These are phyloP conservation scores for Hydrozoanthus gracilis DNA, from an alignment of 92 coral and sea anemone genomes.

Conservation along the genomic window DNA sequence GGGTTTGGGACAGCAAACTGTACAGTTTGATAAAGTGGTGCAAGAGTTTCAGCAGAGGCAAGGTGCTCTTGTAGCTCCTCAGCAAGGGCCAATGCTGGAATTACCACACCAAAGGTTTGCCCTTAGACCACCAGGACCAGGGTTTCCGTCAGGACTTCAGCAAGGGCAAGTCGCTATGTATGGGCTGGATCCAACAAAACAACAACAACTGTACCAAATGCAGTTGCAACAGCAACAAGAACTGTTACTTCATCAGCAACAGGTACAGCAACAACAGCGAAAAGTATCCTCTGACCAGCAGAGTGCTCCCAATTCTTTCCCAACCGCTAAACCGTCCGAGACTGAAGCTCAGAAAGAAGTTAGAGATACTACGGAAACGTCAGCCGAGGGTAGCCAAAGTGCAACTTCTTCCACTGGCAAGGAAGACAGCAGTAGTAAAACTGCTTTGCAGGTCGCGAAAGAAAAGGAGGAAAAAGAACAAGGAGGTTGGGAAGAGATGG, in stretches of 20 bases:
- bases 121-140: slow-evolving; percentile 77
- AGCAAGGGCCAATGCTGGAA: slow-evolving; percentile 72
- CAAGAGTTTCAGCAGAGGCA: slow-evolving; percentile 91
- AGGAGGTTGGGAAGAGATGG: not conserved
- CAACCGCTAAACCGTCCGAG: slow-evolving; percentile 45
- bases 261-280: slow-evolving; percentile 79
- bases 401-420: not conserved
- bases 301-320: slow-evolving; percentile 48
- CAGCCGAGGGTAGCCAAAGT: slow-evolving; percentile 3
- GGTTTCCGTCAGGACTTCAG: slow-evolving; percentile 63
- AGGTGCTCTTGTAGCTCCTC: slow-evolving; percentile 60
- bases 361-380: not conserved
- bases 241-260: slow-evolving; percentile 91
- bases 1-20: slow-evolving; percentile 83
- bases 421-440: not conserved
- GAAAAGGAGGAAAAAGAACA: slow-evolving; percentile 1
- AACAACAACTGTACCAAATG: slow-evolving; percentile 70
- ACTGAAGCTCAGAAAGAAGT: not conserved
- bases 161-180: slow-evolving; percentile 71
- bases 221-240: slow-evolving; percentile 81
- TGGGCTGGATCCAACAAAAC: slow-evolving; percentile 79
- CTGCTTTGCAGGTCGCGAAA: not conserved
- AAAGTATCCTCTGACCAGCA: slow-evolving; percentile 63
- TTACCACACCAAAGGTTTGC: slow-evolving; percentile 90
- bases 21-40: slow-evolving; percentile 84